Evolutionary conservation across 2,797 vertebrate species (phyloP).

Genomic region (Poeciliopsis gracilis): DNA sequence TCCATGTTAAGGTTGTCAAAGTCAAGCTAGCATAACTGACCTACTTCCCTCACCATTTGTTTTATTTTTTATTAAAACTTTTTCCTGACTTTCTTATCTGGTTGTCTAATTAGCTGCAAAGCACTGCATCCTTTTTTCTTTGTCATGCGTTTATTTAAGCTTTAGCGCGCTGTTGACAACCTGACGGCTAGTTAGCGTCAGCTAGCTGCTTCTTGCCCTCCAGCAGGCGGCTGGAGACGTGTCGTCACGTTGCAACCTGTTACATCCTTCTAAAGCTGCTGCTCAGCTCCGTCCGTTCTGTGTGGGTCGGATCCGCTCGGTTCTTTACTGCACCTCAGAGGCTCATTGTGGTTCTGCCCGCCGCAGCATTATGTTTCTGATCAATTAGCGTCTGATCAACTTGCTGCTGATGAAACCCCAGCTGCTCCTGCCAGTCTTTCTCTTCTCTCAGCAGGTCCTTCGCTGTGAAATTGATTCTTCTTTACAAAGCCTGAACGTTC

Average conservation of each 20-base stretch:
- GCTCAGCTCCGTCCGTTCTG: conserved; percentile 17
- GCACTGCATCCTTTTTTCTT: too few relatives aligned
- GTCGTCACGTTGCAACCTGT: background rate
- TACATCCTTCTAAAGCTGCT: conserved; percentile 6
- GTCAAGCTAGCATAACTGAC: too few relatives aligned
- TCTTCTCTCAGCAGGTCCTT: conserved; percentile 37
- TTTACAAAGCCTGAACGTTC: conserved; percentile 32
- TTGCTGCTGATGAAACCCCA: conserved; percentile 39
- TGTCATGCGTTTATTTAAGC: too few relatives aligned
- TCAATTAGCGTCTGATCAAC: conserved; percentile 47
- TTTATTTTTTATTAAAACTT: too few relatives aligned
- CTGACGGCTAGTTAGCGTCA: too few relatives aligned
- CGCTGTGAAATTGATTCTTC: conserved; percentile 42
- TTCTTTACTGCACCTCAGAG: conserved; percentile 22
- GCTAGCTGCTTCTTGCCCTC: too few relatives aligned
- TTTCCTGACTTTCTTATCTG: too few relatives aligned
- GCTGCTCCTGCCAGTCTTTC: conserved; percentile 35
- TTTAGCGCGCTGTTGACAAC: too few relatives aligned
- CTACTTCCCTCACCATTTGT: too few relatives aligned
- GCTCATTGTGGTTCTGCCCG: conserved; percentile 25
- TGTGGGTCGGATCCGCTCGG: conserved; percentile 32
- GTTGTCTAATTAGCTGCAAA: too few relatives aligned
- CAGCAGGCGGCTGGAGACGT: too few relatives aligned
- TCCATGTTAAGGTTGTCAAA: too few relatives aligned
- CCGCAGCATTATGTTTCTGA: conserved; percentile 38